Conservation (phyloP, 1,140 invertebrate genomes). For the Pseudomyrmex cubaensis region DNA sequence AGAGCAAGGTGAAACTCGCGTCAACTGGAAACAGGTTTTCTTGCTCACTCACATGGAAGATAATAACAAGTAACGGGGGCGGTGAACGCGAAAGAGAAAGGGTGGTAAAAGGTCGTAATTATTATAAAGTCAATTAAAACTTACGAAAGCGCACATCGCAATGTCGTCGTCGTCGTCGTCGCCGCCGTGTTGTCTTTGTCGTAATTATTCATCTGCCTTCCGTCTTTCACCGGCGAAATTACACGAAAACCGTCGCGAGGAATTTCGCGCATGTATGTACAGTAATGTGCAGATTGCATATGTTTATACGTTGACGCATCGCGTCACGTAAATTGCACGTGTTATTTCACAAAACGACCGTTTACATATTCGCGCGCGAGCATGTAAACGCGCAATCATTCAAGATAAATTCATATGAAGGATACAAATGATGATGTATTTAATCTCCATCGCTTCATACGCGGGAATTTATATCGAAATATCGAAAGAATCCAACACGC, state of each 20-base stretch:
- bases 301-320: conserved; percentile 27
- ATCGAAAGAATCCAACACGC: neutral
- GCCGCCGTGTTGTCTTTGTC: conserved; percentile 33
- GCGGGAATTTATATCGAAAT: neutral
- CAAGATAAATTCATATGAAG: neutral
- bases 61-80: neutral
- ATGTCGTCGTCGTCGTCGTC: conserved; percentile 58
- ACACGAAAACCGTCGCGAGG: conserved; percentile 2
- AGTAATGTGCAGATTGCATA: conserved; percentile 28
- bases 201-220: conserved; percentile 74
- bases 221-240: conserved; percentile 56
- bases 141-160: conserved; percentile 62
- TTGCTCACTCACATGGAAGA: neutral
- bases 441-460: neutral
- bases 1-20: neutral
- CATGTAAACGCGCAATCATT: conserved; percentile 7
- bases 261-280: conserved; percentile 3
- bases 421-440: conserved; percentile 1
- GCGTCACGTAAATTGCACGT: conserved; percentile 7
- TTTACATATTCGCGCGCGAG: neutral
- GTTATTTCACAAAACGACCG: conserved; percentile 20
- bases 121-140: conserved; percentile 78
- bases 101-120: conserved; percentile 52
- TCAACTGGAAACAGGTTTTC: neutral
- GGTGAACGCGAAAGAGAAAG: neutral